Conservation (phyloP, 2,797 vertebrate species). For the Gymnothorax reevesii region DNA sequence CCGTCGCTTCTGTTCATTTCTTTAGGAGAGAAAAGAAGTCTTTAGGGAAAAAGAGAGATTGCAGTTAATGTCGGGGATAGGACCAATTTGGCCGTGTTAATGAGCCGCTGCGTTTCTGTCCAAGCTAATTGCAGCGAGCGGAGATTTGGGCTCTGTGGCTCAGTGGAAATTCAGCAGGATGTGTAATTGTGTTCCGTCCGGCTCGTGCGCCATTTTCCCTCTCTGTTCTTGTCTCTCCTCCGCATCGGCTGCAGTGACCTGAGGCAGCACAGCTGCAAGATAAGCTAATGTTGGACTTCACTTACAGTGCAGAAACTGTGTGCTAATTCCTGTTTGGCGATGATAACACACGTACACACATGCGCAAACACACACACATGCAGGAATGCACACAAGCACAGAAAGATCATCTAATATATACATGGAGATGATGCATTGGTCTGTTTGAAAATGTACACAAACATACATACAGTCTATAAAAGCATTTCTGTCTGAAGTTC, state of each 20-base stretch:
- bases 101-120: background rate
- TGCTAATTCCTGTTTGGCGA: constrained; percentile 41
- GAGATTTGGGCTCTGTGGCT: constrained; percentile 3
- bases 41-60: background rate
- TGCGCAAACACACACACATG: background rate
- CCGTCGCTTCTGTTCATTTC: background rate
- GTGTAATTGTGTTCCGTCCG: constrained; percentile 16
- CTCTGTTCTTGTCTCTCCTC: constrained; percentile 27
- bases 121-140: background rate
- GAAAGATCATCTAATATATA: background rate
- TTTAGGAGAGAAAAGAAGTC: background rate
- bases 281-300: constrained; percentile 52
- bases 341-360: constrained; percentile 36
- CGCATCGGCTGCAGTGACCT: constrained; percentile 40
- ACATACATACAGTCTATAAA: background rate
- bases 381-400: background rate
- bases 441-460: background rate
- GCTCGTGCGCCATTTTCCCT: constrained; percentile 43
- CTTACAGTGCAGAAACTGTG: constrained; percentile 27
- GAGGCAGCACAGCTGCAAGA: constrained; percentile 58
- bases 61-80: background rate
- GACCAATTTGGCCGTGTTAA: background rate
- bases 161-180: constrained; percentile 50
- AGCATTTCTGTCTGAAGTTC: too few species aligned
- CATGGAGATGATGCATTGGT: background rate